Base-by-base conservation (phyloP, 2,113 vertebrate species). In the Thunnus maccoyii region DNA sequence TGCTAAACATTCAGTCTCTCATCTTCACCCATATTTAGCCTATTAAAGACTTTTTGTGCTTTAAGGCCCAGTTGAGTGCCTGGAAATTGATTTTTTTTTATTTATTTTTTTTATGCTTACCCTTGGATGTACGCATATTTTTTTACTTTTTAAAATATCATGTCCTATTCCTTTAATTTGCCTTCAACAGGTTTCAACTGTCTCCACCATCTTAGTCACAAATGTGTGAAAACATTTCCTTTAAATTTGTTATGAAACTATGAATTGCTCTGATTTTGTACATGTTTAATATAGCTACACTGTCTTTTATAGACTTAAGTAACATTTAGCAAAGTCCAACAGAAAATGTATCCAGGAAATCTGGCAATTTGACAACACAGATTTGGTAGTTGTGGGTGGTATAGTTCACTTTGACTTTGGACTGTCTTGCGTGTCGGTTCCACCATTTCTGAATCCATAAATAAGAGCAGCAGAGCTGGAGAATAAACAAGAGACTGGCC, bases 291-390 rank as follows among this genome's bases (percentile, higher is more conserved):
- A 11, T 48, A 65, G 18, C 64, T 55, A 25, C 41, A 18, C 1
- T 47, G 41, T 41, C 12, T 76, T 66, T 61, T 44, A 3, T 20
- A 62, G 65, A 36, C 46, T 54, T 41, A 9, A 63, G 46, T 27
- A 66, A 80, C 36, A 61, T 80, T 86, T 66, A 73, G 52, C 48
- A 56, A 63, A 67, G 51, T 76, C 56, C 58, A 55, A 54, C 32
- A 79, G 61, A 44, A 85, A 86, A 88, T 74, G 50, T 46, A 81
- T 61, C 25, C 68, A 73, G 41, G 15, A 67, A 82, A 82, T 72
- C 82, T 85, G 71, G 84, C 88, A 84, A 46, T 57, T 51, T 87
- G 72, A 88, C 88, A 87, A 56, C 44, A 72, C 62, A 55, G 61
- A 76, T 88, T 80, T 84, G 80, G 74, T 65, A 78, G 64, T 41